phyloP scores from a whole-genome alignment of 1,140 invertebrate species.

The Sminthurides bifidus region DNA sequence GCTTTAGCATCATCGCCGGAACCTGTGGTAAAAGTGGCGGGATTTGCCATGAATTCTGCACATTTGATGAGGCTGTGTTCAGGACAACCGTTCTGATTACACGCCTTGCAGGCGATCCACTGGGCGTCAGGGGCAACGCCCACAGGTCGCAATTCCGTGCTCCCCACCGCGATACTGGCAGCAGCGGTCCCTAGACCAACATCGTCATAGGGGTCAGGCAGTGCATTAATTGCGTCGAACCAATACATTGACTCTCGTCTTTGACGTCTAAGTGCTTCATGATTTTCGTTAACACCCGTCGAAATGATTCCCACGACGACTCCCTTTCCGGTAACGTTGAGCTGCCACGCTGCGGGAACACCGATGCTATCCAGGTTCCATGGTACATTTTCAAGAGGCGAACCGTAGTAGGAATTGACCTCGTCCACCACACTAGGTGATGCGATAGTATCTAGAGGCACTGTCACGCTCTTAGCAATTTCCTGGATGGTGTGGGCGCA shows the following conservation, averaged over 20 bases:
- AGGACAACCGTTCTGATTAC: background rate
- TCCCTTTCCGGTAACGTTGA: background rate
- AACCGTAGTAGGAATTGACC: no score
- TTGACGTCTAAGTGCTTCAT: background rate
- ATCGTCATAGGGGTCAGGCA: background rate
- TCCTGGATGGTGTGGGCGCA: no score
- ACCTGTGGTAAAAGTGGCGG: no score
- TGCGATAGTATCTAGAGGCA: no score
- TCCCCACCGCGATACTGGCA: background rate
- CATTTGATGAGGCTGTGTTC: background rate
- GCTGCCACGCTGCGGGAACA: background rate
- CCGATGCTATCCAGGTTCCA: background rate
- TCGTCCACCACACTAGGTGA: no score
- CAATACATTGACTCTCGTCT: background rate
- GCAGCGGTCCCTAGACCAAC: background rate
- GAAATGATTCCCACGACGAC: background rate
- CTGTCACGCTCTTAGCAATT: no score
- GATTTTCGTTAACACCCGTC: background rate
- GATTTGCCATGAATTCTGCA: conserved; percentile 5
- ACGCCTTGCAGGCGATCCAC: conserved; percentile 11
- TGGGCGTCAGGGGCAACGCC: conserved; percentile 7
- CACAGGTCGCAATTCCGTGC: no score
- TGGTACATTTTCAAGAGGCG: no score
- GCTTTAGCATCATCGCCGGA: no score
- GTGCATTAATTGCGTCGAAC: background rate